A percentile compares a stretch with the other conserved stretches of the same genome.
These are phyloP conservation scores for Nemotelus pantherinus DNA, from an alignment of 2,888 invertebrate species.

Conservation along the genomic window DNA sequence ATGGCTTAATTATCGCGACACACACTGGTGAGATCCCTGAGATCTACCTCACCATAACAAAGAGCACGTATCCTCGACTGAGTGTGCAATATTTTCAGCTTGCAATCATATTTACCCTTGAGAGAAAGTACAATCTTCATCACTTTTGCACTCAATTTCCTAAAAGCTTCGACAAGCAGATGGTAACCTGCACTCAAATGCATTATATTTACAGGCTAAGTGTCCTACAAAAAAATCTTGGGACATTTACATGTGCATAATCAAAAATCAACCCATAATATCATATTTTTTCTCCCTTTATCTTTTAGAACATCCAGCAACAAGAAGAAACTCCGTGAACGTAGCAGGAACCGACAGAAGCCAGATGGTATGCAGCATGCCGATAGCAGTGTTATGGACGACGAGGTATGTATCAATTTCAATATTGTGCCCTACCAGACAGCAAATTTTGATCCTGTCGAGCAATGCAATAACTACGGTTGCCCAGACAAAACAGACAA, in stretches of 20 bases:
- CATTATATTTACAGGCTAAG: too few species aligned
- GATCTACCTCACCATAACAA: too few species aligned
- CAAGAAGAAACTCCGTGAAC: constrained; percentile 59
- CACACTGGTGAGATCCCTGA: too few species aligned
- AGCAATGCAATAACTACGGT: constrained; percentile 10
- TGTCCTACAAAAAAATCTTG: background rate
- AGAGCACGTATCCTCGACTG: too few species aligned
- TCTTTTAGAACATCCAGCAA: constrained; percentile 40
- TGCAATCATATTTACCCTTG: too few species aligned
- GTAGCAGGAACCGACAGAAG: constrained; percentile 60
- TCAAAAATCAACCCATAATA: background rate
- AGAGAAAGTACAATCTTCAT: too few species aligned
- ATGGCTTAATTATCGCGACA: too few species aligned
- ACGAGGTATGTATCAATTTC: constrained; percentile 59
- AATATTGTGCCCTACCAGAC: background rate
- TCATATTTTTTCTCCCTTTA: background rate
- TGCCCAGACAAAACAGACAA: background rate
- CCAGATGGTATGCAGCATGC: constrained; percentile 62
- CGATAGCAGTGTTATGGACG: constrained; percentile 63
- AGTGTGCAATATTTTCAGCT: too few species aligned
- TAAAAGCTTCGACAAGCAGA: too few species aligned
- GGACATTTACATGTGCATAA: constrained; percentile 5
- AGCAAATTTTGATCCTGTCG: background rate
- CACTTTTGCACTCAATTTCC: too few species aligned
- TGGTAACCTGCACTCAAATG: too few species aligned